Percentiles rank a stretch among this genome's conserved stretches.
These are phyloP conservation scores for Gorsachius magnificus DNA, from an alignment of 2,797 vertebrate genomes.

Conservation along the genomic window DNA sequence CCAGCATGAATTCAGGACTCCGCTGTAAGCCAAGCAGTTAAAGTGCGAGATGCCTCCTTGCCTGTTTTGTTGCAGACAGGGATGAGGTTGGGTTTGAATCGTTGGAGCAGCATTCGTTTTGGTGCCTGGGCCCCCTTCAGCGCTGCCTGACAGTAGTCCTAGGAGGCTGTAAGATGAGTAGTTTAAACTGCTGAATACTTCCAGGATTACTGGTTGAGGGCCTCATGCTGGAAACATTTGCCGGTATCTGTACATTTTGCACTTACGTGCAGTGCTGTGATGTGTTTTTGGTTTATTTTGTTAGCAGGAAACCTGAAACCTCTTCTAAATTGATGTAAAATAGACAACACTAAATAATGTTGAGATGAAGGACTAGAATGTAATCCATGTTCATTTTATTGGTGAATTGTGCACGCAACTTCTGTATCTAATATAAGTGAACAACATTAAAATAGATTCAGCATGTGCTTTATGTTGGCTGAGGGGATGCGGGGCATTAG, in stretches of 20 bases:
- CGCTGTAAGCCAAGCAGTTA: neutral
- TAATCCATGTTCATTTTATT: neutral
- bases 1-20: neutral
- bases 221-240: neutral
- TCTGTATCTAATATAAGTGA: neutral
- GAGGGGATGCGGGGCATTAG: neutral
- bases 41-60: neutral
- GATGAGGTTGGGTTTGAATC: neutral
- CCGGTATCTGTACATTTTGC: neutral
- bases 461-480: neutral
- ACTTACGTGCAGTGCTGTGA: fast-evolving
- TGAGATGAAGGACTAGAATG: neutral
- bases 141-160: neutral
- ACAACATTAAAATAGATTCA: neutral
- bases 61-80: neutral
- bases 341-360: neutral
- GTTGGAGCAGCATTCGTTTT: neutral
- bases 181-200: neutral
- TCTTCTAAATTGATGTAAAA: neutral
- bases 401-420: neutral
- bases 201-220: neutral
- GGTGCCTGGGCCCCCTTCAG: neutral
- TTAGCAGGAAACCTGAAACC: neutral
- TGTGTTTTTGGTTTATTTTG: neutral
- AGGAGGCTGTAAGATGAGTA: neutral